phyloP scores from a whole-genome alignment of 1,140 invertebrate genomes.

The Hypsibius dujardini region DNA sequence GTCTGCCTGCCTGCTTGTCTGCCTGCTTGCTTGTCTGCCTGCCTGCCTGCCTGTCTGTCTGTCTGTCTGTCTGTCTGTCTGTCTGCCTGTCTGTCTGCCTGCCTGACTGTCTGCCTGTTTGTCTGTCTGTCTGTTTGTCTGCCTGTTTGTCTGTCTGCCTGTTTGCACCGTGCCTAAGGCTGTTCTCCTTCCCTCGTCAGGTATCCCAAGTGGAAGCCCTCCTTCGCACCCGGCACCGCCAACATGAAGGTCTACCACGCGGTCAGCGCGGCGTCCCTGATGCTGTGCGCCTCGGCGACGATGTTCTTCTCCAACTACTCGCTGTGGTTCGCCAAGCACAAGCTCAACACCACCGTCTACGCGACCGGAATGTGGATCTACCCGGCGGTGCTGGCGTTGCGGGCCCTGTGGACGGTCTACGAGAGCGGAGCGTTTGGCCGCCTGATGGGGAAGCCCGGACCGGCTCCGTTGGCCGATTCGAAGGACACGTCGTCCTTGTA shows the following conservation, averaged over 20 bases:
- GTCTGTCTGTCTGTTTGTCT: too few relatives aligned
- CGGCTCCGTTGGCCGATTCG: too few relatives aligned
- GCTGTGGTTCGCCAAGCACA: background rate
- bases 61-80: too few relatives aligned
- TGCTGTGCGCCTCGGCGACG: background rate
- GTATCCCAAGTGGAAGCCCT: background rate
- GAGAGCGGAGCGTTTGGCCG: background rate
- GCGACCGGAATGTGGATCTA: slow-evolving; percentile 14
- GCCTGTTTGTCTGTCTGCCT: too few relatives aligned
- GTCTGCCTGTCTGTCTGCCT: too few relatives aligned
- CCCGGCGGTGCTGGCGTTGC: background rate
- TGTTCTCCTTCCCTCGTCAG: too few relatives aligned
- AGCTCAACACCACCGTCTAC: background rate
- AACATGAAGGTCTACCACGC: slow-evolving; percentile 16
- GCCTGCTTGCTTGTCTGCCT: too few relatives aligned
- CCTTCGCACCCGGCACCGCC: background rate
- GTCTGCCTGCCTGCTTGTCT: too few relatives aligned
- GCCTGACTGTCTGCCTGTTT: too few relatives aligned
- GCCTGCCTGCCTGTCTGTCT: too few relatives aligned
- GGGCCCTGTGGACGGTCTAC: background rate
- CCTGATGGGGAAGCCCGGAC: background rate
- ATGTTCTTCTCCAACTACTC: slow-evolving; percentile 17
- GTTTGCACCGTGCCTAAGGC: too few relatives aligned
- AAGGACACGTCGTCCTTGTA: too few relatives aligned
- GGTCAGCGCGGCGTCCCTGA: background rate